Base-by-base conservation (phyloP, 2,888 invertebrate genomes). In the Hypomecis atomaria region DNA sequence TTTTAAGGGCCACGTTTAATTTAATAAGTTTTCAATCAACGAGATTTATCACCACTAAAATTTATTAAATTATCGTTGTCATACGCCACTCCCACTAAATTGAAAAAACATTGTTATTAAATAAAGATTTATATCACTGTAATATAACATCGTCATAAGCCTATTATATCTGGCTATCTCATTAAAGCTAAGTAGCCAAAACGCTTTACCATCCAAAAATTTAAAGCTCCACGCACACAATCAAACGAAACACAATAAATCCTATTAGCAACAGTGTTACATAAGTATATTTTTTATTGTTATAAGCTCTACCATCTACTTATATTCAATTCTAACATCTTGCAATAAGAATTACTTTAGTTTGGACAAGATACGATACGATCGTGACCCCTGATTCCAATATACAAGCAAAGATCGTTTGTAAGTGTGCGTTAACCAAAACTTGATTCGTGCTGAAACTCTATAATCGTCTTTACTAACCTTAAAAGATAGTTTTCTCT, bases 301-400 rank as follows among this genome's bases (percentile, higher is more conserved):
- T 48, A 66, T 67, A 54, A 70, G 36, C 47, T 47, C 1, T 42
- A 11, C 0, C 23, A 45, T 40, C 59, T 40, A 61, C 58, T 9
- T 0, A 75, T 71, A 69, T 63, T 62, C 58, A 58, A 70, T 67
- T 71, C 57, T 80, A 73, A 5, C 0, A 0, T n/a, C 1, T 13
- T 5, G 5, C 0, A 5, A 38, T 68, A 76, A 59, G 73, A 71
- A 49, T 57, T 45, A 49, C 58, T 72, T 76, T 70, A 5, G 37
- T 34, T 54, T 43, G 62, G 9, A 23, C 53, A 49, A 5, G 33
- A 64, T 66, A 6, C 40, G 34, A 58, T 49, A 40, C 44, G 67
- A 75, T 78, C 78, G 73, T 78, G 81, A 81, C 80, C 79, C 83
- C 81, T 83, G 80, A 79, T 78, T 81, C 73, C 73, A 78, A 77